A percentile compares a stretch with the other conserved stretches of the same genome.
Conservation (phyloP, 2,797 vertebrate species). For the Euphonia xanthogaster region DNA sequence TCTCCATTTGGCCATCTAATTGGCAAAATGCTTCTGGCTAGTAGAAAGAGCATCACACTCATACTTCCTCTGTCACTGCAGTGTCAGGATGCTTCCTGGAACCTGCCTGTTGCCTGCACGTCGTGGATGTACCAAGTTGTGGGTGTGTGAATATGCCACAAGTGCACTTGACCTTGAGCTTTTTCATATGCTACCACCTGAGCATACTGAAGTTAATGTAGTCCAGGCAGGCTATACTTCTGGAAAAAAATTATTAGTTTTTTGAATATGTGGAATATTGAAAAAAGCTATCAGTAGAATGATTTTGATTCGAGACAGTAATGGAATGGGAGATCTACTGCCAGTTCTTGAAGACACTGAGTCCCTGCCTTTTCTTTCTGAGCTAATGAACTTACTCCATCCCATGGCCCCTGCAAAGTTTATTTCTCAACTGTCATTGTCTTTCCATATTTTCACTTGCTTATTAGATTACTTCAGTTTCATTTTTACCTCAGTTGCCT, state of each 20-base stretch:
- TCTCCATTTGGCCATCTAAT: neutral
- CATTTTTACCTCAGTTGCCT: constrained; percentile 15
- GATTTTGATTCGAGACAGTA: neutral
- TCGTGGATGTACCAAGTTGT: rapidly evolving
- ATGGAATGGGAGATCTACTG: neutral
- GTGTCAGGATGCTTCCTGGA: neutral
- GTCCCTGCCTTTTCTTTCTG: neutral
- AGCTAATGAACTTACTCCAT: neutral
- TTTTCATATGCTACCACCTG: neutral
- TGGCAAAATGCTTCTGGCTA: neutral
- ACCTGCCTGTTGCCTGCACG: neutral
- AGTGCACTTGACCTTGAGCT: neutral
- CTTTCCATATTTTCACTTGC: neutral
- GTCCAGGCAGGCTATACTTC: neutral
- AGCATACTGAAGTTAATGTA: neutral
- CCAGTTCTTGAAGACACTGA: neutral
- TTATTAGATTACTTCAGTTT: neutral
- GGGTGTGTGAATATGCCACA: neutral
- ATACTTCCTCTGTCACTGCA: neutral
- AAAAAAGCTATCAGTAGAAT: neutral
- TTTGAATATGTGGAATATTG: neutral
- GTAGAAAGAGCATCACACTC: neutral
- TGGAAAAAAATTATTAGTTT: neutral
- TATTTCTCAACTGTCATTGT: constrained; percentile 38
- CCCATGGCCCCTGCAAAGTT: neutral